Base-by-base conservation (phyloP, 2,888 invertebrate genomes). In the Drosophila falleni region DNA sequence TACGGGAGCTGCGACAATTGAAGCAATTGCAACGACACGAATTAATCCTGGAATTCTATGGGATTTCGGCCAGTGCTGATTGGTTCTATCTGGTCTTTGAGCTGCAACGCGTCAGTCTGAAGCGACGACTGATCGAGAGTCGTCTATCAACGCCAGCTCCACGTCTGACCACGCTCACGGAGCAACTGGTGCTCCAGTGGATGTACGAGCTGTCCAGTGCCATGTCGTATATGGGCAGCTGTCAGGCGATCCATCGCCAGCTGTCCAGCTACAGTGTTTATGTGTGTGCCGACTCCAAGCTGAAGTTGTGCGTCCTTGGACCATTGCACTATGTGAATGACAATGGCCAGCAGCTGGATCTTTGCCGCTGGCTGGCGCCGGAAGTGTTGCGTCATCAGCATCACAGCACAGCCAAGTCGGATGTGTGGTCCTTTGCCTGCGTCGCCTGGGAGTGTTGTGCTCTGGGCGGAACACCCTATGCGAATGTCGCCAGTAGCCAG, bases 361-460 rank as follows among this genome's bases (percentile, higher is more conserved):
- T 96, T 80, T 95, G 95, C 0, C 93, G 97, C 46, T 97, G 97
- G 97, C 95, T 95, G 8, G 95, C 97, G 0, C 95, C 95, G 26
- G 97, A 97, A 91, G 95, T 96, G 84, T 93, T 97, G 73, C 94
- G 95, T 33, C 95, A 95, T 81, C 95, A 95, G 55, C 73, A 71
- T 35, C 94, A 95, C 53, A 95, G 94, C 78, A 95, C 95, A n/a
- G 93, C 94, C 5, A 95, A 96, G 85, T 96, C 96, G 60, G 97
- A 97, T 87, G 94, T 97, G 5, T 97, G 97, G 97, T 96, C 97
- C 0, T 97, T 95, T 91, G 97, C 96, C 0, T 95, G 96, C 68
- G 91, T 97, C 11, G 93, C 97, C 71, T 97, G 97, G 97, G 97
- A 97, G 92, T 95, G 96, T 69, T 94, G 96, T 78, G 95, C 96